Percentiles rank a stretch among this genome's conserved stretches.
phyloP scores from a whole-genome alignment of 2,888 invertebrate species.

The Miltochrista miniata region DNA sequence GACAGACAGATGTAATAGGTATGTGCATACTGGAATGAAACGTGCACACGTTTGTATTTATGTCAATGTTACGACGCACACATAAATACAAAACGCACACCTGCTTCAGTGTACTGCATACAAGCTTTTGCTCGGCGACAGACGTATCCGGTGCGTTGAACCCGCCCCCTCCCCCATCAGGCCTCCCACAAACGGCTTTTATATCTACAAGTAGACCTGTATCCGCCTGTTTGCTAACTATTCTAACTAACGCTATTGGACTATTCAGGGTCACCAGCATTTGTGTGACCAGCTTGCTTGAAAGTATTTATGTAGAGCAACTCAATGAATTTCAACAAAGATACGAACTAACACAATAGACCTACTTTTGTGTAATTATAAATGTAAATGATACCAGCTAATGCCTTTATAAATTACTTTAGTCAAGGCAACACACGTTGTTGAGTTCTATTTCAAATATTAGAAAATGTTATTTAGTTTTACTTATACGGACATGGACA shows the following conservation, averaged over 20 bases:
- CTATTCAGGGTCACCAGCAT: slow-evolving; percentile 53
- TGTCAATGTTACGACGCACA: slow-evolving; percentile 78
- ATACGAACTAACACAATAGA: slow-evolving; percentile 30
- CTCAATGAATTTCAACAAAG: slow-evolving; percentile 33
- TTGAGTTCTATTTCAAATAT: slow-evolving; percentile 18
- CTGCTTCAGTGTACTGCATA: slow-evolving; percentile 61
- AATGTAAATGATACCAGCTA: slow-evolving; percentile 24
- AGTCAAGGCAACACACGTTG: slow-evolving; percentile 22
- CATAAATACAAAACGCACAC: slow-evolving; percentile 55
- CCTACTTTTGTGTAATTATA: slow-evolving; percentile 34
- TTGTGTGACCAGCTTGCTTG: slow-evolving; percentile 47
- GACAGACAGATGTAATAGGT: too few relatives aligned
- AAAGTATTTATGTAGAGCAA: slow-evolving; percentile 31
- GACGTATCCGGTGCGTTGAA: slow-evolving; percentile 81
- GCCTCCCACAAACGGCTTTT: slow-evolving; percentile 43
- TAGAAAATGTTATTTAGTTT: slow-evolving; percentile 24
- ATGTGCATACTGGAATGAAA: slow-evolving; percentile 31
- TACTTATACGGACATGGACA: too few relatives aligned
- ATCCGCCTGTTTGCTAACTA: slow-evolving; percentile 57
- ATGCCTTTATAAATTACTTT: slow-evolving; percentile 12
- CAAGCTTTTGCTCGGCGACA: slow-evolving; percentile 65
- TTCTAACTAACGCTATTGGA: slow-evolving; percentile 54
- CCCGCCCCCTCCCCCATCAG: slow-evolving; percentile 55
- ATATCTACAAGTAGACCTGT: slow-evolving; percentile 48
- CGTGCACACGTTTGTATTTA: slow-evolving; percentile 62